Evolutionary conservation across 2,797 vertebrate genomes (phyloP).

Genomic region (Buceros bicornis): DNA sequence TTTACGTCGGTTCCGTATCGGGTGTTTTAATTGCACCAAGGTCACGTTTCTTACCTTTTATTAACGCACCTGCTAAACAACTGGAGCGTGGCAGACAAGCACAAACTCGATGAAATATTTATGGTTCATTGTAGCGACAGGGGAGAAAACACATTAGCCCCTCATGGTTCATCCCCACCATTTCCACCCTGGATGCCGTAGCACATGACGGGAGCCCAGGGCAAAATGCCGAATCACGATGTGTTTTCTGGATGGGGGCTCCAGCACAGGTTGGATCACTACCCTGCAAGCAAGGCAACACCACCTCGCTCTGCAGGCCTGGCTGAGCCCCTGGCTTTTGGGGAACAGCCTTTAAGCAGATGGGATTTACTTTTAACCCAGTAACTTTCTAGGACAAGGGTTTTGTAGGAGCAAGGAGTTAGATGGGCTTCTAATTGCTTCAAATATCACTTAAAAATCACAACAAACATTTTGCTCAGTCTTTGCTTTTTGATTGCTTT

Average conservation of each 20-base stretch:
- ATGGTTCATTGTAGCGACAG: neutral
- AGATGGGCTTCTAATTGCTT: conserved; percentile 6
- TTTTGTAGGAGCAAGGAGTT: neutral
- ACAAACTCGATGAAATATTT: neutral
- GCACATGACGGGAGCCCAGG: accelerated
- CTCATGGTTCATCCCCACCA: accelerated
- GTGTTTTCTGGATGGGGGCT: neutral
- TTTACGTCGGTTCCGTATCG: neutral
- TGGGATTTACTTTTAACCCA: accelerated
- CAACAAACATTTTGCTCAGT: conserved; percentile 3
- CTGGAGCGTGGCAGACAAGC: neutral
- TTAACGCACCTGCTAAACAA: neutral
- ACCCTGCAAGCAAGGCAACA: neutral
- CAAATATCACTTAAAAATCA: conserved; percentile 7
- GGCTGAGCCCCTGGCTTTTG: neutral
- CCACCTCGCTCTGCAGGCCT: neutral
- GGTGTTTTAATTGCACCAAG: neutral
- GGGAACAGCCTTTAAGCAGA: neutral
- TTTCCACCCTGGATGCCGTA: neutral
- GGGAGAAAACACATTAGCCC: neutral
- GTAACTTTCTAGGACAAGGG: neutral
- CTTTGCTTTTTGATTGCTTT: neutral
- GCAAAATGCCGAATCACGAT: accelerated
- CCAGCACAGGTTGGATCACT: neutral
- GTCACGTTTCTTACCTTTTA: accelerated